phyloP scores from a whole-genome alignment of 2,888 invertebrate genomes.

The Eupithecia abbreviata region DNA sequence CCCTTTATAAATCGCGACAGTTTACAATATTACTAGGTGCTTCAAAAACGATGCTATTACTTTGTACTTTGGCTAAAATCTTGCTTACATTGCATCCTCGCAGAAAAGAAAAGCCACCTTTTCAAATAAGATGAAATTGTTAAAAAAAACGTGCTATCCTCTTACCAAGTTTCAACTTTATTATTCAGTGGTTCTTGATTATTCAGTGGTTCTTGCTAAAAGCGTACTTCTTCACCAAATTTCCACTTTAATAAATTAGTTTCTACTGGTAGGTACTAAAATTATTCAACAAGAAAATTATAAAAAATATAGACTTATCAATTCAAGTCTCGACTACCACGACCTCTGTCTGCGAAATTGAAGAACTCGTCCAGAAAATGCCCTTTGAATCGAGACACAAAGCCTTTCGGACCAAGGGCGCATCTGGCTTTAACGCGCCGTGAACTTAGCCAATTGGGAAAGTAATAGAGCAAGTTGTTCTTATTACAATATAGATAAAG shows the following conservation, averaged over 20 bases:
- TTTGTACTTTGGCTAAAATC: background rate
- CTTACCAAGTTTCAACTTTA: background rate
- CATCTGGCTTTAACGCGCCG: conserved; percentile 1
- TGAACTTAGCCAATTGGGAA: conserved; percentile 10
- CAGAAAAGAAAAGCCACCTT: background rate
- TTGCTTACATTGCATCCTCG: background rate
- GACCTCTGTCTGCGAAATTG: conserved; percentile 6
- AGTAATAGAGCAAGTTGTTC: background rate
- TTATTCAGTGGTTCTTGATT: background rate
- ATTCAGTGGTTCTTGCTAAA: background rate
- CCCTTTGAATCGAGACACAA: conserved; percentile 4
- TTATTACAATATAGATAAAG: background rate
- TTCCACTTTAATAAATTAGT: background rate
- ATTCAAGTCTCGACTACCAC: conserved; percentile 6
- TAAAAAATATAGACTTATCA: background rate
- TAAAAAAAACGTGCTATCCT: background rate
- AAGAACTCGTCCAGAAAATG: conserved; percentile 10
- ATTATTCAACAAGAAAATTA: background rate
- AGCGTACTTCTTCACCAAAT: background rate
- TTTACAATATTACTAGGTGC: background rate
- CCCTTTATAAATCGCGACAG: background rate
- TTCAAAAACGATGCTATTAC: background rate
- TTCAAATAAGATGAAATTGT: background rate
- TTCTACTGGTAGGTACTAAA: background rate
- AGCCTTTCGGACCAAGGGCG: background rate